These are phyloP conservation scores for Otolemur garnettii DNA, from an alignment of 2,113 vertebrate genomes.

Conservation along the genomic window DNA sequence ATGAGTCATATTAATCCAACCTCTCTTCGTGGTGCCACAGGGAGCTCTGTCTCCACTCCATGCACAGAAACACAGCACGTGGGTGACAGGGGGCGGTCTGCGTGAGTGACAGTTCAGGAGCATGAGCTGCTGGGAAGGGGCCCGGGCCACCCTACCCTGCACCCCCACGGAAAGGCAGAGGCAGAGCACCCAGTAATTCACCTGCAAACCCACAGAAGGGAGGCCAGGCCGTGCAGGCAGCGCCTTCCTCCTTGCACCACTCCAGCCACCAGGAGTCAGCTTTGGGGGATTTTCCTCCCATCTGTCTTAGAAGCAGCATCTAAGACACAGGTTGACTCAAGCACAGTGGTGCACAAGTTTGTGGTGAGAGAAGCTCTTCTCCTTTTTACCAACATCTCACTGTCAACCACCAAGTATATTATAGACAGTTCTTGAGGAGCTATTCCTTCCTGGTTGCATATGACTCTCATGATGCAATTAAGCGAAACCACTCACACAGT, in stretches of 20 bases:
- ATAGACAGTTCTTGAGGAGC: not conserved
- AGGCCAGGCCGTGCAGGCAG: not conserved
- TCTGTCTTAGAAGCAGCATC: not conserved
- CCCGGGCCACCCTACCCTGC: not conserved
- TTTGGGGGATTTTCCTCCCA: not conserved
- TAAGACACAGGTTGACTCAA: not conserved
- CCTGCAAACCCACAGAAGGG: not conserved
- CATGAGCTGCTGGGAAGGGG: not conserved
- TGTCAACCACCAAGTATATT: not conserved
- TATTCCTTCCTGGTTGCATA: not conserved
- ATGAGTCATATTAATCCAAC: conserved; percentile 40
- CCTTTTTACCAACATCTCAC: not conserved
- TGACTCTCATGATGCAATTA: not conserved
- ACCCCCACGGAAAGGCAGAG: not conserved
- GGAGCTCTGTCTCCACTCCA: not conserved
- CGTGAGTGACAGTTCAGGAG: not conserved
- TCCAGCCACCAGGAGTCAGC: not conserved
- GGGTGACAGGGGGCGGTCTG: not conserved
- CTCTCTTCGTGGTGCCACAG: not conserved
- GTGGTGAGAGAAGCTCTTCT: not conserved
- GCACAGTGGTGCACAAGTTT: not conserved
- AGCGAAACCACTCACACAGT: not conserved
- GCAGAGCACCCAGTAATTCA: not conserved
- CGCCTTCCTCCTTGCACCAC: not conserved
- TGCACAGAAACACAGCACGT: not conserved